A percentile compares a stretch with the other conserved stretches of the same genome.
Evolutionary conservation across 1,140 invertebrate species (phyloP).

Genomic region (Macrobrachium nipponense): DNA sequence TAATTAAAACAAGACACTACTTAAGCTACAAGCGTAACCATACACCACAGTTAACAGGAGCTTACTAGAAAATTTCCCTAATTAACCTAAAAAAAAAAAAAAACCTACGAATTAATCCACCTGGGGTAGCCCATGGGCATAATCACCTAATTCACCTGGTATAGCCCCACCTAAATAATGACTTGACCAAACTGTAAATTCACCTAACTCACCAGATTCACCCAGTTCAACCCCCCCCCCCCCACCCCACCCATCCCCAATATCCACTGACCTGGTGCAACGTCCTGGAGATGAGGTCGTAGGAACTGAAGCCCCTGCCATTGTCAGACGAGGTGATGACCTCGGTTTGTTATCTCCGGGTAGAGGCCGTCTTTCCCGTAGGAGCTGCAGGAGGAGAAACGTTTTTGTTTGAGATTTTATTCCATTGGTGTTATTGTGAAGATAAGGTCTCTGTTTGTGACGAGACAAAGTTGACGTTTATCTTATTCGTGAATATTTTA

Average conservation of each 20-base stretch:
- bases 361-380: constrained; percentile 12
- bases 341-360: constrained; percentile 42
- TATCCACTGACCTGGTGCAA: constrained; percentile 33
- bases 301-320: constrained; percentile 31
- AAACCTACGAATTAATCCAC: too few species aligned
- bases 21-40: too few species aligned
- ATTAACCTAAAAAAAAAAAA: too few species aligned
- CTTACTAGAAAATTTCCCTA: too few species aligned
- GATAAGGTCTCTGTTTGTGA: not conserved
- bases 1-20: not conserved
- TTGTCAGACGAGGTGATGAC: constrained; percentile 21
- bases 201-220: not conserved
- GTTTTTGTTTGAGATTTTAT: not conserved
- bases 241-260: too few species aligned
- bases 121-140: too few species aligned
- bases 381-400: not conserved
- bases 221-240: not conserved
- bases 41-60: too few species aligned
- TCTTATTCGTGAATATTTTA: too few species aligned
- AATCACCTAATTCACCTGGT: too few species aligned
- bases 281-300: constrained; percentile 51
- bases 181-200: too few species aligned
- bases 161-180: too few species aligned
- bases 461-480: not conserved
- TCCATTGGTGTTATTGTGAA: not conserved